phyloP scores from a whole-genome alignment of 1,140 invertebrate genomes.

The Drosophila fuyamai region DNA sequence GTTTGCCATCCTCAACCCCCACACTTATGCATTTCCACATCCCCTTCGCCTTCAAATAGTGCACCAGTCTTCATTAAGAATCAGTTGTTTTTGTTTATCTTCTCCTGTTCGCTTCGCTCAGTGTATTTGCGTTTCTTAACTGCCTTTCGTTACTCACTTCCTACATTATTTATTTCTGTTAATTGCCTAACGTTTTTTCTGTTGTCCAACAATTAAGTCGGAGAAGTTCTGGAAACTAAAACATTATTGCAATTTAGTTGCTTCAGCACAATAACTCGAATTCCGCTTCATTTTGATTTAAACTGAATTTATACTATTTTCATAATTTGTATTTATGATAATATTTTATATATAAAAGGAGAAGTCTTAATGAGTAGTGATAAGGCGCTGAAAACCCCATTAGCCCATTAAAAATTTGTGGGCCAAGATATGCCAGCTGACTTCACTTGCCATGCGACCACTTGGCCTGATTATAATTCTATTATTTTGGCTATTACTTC shows the following conservation, averaged over 20 bases:
- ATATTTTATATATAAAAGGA: no score
- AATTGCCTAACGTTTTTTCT: slow-evolving; percentile 43
- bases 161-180: slow-evolving; percentile 43
- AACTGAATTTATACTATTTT: neutral
- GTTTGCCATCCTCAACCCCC: slow-evolving; percentile 2
- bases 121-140: slow-evolving; percentile 12
- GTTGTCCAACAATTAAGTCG: slow-evolving; percentile 51
- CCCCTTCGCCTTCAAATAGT: neutral
- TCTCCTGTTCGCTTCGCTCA: neutral
- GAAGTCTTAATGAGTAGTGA: no score
- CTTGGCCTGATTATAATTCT: slow-evolving; percentile 66
- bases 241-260: slow-evolving; percentile 11
- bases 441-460: slow-evolving; percentile 40
- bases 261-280: no score
- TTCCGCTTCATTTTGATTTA: neutral
- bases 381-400: slow-evolving; percentile 34
- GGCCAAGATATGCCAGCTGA: slow-evolving; percentile 55
- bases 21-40: neutral
- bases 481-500: slow-evolving; percentile 73
- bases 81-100: slow-evolving; percentile 42
- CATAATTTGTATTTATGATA: no score
- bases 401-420: slow-evolving; percentile 64
- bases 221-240: slow-evolving; percentile 41
- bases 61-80: slow-evolving; percentile 32
- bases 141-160: slow-evolving; percentile 31